A percentile compares a stretch with the other conserved stretches of the same genome.
These are phyloP conservation scores for Stenodema calcarata DNA, from an alignment of 2,888 invertebrate species.

Conservation along the genomic window DNA sequence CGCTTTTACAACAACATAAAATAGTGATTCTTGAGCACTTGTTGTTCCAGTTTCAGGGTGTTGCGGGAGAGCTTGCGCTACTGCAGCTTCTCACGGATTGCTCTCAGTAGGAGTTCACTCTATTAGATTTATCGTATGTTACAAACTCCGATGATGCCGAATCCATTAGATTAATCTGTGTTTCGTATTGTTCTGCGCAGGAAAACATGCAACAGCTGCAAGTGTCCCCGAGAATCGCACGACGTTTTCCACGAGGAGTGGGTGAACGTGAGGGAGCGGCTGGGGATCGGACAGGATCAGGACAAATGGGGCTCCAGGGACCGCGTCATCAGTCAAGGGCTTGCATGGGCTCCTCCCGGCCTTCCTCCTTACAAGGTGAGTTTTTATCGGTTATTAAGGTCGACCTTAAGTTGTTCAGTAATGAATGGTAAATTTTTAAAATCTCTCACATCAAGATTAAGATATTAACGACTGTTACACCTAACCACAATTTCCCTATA, in stretches of 20 bases:
- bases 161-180: background rate
- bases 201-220: slow-evolving; percentile 91
- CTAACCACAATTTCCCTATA: no score
- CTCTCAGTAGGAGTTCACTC: background rate
- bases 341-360: slow-evolving; percentile 77
- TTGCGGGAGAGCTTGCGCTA: no score
- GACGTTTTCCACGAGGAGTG: slow-evolving; percentile 88
- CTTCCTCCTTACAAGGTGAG: slow-evolving; percentile 58
- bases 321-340: slow-evolving; percentile 66
- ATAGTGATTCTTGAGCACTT: no score
- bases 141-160: no score
- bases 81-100: background rate
- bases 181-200: slow-evolving; percentile 65
- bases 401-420: no score
- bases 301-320: slow-evolving; percentile 60
- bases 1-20: no score
- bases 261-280: slow-evolving; percentile 76
- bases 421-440: no score
- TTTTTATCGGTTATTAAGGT: no score
- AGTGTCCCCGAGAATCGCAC: slow-evolving; percentile 88
- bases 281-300: slow-evolving; percentile 71
- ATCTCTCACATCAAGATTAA: no score
- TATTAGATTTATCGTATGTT: background rate
- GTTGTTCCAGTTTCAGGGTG: no score
- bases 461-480: no score